phyloP scores from a whole-genome alignment of 2,888 invertebrate genomes.

The Mimachlamys varia region DNA sequence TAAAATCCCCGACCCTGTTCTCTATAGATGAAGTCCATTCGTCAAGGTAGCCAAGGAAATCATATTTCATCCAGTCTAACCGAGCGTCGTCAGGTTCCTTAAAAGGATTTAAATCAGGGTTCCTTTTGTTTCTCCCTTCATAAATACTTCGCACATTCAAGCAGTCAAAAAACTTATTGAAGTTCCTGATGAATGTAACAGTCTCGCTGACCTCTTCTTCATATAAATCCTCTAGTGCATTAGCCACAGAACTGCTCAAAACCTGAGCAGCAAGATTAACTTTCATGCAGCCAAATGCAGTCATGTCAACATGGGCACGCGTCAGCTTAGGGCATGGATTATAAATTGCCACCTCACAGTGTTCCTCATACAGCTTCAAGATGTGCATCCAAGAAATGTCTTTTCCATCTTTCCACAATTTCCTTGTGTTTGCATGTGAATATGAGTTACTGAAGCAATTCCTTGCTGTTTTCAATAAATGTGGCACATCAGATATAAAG shows the following conservation, averaged over 20 bases:
- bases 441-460: constrained; percentile 23
- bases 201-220: constrained; percentile 47
- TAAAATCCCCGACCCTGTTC: constrained; percentile 34
- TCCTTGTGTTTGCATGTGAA: not conserved
- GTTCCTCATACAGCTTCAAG: not conserved
- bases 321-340: constrained; percentile 49
- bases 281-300: constrained; percentile 52
- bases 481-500: not conserved
- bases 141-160: constrained; percentile 48
- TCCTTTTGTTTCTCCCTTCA: constrained; percentile 50
- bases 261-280: constrained; percentile 53
- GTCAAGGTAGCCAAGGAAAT: constrained; percentile 52
- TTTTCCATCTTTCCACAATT: constrained; percentile 24
- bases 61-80: constrained; percentile 42
- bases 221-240: constrained; percentile 49
- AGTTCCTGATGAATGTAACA: constrained; percentile 47
- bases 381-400: constrained; percentile 41
- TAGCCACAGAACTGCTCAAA: constrained; percentile 46
- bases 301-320: constrained; percentile 45
- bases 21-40: constrained; percentile 49
- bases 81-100: constrained; percentile 45
- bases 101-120: constrained; percentile 41
- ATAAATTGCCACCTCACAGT: constrained; percentile 37
- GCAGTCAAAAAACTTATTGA: constrained; percentile 57
- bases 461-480: not conserved